phyloP scores from a whole-genome alignment of 2,797 vertebrate genomes.

The Liparis tanakae region DNA sequence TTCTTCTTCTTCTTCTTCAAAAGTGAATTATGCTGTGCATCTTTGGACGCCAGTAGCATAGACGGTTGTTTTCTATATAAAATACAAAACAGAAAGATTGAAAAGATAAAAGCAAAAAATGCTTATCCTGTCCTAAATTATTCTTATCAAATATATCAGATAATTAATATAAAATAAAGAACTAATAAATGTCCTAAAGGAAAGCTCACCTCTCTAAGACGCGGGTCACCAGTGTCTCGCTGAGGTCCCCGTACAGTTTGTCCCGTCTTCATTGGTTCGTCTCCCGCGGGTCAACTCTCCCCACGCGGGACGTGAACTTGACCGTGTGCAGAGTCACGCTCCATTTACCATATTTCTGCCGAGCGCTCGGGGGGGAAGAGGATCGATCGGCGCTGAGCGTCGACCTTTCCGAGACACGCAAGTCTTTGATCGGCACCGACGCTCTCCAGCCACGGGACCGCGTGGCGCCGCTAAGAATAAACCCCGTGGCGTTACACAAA shows the following conservation, averaged over 20 bases:
- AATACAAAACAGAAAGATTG: too few species aligned
- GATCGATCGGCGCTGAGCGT: constrained; percentile 21
- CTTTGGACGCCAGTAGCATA: not conserved
- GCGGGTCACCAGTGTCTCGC: not conserved
- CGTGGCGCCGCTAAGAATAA: constrained; percentile 72
- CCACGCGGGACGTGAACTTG: not conserved
- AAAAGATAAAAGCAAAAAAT: too few species aligned
- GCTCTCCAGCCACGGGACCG: constrained; percentile 47
- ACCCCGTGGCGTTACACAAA: constrained; percentile 52
- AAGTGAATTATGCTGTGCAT: not conserved
- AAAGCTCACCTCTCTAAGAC: not conserved
- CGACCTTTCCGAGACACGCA: constrained; percentile 62
- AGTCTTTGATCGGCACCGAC: constrained; percentile 37
- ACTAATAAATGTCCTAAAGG: not conserved
- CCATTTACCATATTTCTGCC: constrained; percentile 5
- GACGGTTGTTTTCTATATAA: not conserved
- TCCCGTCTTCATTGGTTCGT: not conserved
- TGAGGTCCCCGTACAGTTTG: not conserved
- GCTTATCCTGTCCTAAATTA: too few species aligned
- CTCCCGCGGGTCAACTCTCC: not conserved
- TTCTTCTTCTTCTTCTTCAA: not conserved
- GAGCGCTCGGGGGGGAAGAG: not conserved
- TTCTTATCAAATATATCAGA: too few species aligned
- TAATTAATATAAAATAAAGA: too few species aligned
- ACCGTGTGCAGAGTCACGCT: not conserved